Conservation (phyloP, 2,113 vertebrate species). For the Corythoichthys haematopterus region DNA sequence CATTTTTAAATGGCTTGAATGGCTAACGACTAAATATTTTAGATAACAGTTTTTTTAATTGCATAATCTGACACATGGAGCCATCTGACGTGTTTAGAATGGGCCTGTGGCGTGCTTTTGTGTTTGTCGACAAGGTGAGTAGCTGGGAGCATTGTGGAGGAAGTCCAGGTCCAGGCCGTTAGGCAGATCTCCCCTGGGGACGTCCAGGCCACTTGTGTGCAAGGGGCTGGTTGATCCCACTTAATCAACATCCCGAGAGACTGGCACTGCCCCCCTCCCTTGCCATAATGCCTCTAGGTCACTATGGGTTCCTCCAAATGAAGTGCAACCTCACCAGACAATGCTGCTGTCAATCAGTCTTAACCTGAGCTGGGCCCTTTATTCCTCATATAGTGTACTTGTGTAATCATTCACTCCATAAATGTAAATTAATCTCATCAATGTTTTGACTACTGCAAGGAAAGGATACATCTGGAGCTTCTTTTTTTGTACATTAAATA, state of each 20-base stretch:
- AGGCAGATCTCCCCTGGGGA: constrained; percentile 51
- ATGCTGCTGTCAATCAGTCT: constrained; percentile 69
- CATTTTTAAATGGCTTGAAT: constrained; percentile 6
- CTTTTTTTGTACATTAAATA: constrained; percentile 28
- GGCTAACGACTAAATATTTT: not conserved
- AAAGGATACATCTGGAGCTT: constrained; percentile 32
- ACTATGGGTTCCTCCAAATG: constrained; percentile 57
- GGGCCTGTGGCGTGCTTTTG: constrained; percentile 12
- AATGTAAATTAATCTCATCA: constrained; percentile 66
- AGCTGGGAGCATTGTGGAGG: constrained; percentile 14
- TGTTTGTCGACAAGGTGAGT: constrained; percentile 8
- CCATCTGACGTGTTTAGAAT: not conserved
- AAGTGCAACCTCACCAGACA: constrained; percentile 64
- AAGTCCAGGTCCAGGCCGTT: constrained; percentile 31
- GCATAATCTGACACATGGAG: constrained; percentile 1
- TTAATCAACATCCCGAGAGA: constrained; percentile 71
- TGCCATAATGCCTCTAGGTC: constrained; percentile 63
- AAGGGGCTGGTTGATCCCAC: constrained; percentile 66
- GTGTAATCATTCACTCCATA: constrained; percentile 69
- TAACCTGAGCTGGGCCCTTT: constrained; percentile 66
- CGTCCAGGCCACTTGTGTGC: constrained; percentile 54
- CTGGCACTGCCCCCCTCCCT: constrained; percentile 59
- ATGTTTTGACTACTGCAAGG: constrained; percentile 54
- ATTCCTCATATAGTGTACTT: constrained; percentile 65
- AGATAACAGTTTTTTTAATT: not conserved